Conservation (phyloP, 2,113 vertebrate species). For the Eretmochelys imbricata region DNA sequence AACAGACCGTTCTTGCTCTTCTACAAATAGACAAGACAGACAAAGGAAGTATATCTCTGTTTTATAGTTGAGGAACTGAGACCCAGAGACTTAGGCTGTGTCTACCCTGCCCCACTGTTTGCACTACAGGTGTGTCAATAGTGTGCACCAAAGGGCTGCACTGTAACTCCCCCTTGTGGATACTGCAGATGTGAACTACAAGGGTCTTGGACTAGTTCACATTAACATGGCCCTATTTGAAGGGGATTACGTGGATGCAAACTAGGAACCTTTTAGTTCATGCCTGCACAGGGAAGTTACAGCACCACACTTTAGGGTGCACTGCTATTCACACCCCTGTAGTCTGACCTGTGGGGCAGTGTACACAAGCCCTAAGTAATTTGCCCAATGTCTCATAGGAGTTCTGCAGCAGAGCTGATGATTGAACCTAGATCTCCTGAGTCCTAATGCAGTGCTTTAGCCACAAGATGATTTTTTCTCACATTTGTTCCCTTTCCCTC, state of each 20-base stretch:
- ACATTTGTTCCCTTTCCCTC: background rate
- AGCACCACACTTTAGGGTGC: background rate
- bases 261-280: background rate
- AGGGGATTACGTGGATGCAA: background rate
- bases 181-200: background rate
- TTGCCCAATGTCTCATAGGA: background rate
- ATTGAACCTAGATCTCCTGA: background rate
- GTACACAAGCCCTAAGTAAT: background rate
- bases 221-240: background rate
- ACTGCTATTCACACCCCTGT: background rate
- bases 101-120: background rate
- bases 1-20: background rate
- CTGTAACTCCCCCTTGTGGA: background rate
- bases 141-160: background rate
- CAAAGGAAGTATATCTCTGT: background rate
- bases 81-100: background rate
- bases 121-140: background rate
- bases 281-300: background rate
- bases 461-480: background rate
- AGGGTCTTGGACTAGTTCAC: too few species aligned
- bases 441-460: background rate
- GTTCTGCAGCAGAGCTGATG: background rate
- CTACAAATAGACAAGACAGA: background rate
- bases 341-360: background rate
- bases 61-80: background rate